These are phyloP conservation scores for Aplidium turbinatum DNA, from an alignment of 23 tunicate genomes.

Conservation along the genomic window DNA sequence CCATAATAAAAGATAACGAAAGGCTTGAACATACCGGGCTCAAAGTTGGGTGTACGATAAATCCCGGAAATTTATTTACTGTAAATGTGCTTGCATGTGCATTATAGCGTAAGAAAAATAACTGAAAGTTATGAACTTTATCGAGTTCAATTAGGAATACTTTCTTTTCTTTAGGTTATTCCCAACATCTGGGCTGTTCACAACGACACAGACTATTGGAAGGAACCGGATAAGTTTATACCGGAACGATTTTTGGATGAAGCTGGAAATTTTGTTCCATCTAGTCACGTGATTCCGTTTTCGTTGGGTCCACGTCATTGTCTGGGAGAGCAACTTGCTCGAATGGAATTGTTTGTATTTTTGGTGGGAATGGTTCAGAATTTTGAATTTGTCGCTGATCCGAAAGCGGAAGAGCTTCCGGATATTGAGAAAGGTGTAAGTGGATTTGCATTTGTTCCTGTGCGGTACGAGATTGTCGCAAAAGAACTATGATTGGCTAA, in stretches of 20 bases:
- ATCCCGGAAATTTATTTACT: too few species aligned
- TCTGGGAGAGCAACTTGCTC: constrained; percentile 30
- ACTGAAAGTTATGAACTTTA: too few species aligned
- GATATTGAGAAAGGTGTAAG: constrained; percentile 5
- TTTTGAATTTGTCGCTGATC: constrained; percentile 11
- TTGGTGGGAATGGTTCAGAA: neutral
- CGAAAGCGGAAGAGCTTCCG: neutral
- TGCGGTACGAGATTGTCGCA: constrained; percentile 2
- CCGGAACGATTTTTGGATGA: constrained; percentile 17
- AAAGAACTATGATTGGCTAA: too few species aligned
- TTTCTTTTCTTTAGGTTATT: constrained; percentile 3
- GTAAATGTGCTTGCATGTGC: too few species aligned
- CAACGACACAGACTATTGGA: constrained; percentile 9
- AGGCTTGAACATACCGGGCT: too few species aligned
- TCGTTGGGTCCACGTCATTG: constrained; percentile 7
- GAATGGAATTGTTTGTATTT: constrained; percentile 12
- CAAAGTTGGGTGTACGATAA: too few species aligned
- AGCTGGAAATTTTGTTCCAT: constrained; percentile 5
- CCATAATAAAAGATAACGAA: too few species aligned
- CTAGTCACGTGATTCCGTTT: neutral
- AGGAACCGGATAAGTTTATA: neutral
- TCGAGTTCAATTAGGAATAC: too few species aligned
- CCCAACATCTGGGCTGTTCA: neutral
- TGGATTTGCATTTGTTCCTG: neutral
- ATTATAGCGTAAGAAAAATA: too few species aligned